Base-by-base conservation (phyloP, 2,797 vertebrate species). In the Sparidentex hasta region DNA sequence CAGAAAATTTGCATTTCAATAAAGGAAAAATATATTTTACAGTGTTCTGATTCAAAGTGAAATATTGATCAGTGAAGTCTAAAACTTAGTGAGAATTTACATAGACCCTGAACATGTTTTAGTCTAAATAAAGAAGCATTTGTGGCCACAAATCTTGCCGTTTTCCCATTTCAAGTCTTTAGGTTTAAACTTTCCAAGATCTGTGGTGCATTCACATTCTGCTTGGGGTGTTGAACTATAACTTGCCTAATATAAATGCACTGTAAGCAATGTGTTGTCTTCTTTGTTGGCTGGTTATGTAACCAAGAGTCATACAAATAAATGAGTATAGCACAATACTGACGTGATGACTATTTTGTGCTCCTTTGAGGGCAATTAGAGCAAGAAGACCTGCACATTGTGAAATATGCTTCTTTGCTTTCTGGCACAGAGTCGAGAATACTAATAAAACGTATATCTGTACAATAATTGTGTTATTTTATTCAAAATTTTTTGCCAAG, bases 291-390 rank as follows among this genome's bases (percentile, higher is more conserved):
- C 18, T 43, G 47, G 12, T 58, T 3, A 9, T 71, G 51, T 50
- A 27, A 68, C 51, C 17, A 50, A 47, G 20, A 38, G 46, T 64
- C 21, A 54, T 44, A 52, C 6, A 2, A 48, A 76, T 76, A 67
- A 76, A 87, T 20, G 55, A 7, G 44, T 3, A 27, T 2, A 18
- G 2, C 20, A 5, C 47, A 1, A 33, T 38, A 1, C 12, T 64
- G 5, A 3, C 3, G 27, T 74, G 2, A n/a, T 52, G 12, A 38
- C 3, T 43, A 17, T 56, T 71, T 51, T 50, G 6, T 0, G 11
- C 9, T 50, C 3, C 51, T 33, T 44, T 58, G 2, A 23, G 11
- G 23, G 57, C 61, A 48, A 43, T 41, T 9, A n/a, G 44, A 18
- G 2, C 27, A 27, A 27, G 11, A 65, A n/a, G 1, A 18, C 2